Conservation (phyloP, 1,140 invertebrate genomes). For the Matsumurasca onukii region DNA sequence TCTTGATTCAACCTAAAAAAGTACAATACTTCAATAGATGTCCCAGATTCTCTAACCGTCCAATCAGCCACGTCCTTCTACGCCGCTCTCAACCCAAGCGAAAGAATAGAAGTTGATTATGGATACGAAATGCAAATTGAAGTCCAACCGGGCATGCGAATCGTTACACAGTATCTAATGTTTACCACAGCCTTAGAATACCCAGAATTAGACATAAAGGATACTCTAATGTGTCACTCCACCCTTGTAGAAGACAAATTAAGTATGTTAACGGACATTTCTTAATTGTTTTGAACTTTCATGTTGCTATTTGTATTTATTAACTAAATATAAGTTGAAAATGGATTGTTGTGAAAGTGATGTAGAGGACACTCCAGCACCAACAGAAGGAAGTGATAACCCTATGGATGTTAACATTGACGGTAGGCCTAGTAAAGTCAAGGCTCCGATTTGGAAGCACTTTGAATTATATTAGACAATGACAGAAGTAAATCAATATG, state of each 20-base stretch:
- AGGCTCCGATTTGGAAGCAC: too few relatives aligned
- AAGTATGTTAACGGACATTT: neutral
- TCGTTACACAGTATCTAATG: constrained; percentile 5
- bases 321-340: too few relatives aligned
- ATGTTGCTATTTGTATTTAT: too few relatives aligned
- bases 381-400: too few relatives aligned
- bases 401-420: too few relatives aligned
- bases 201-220: neutral
- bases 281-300: too few relatives aligned
- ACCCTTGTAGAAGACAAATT: neutral
- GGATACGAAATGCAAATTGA: neutral
- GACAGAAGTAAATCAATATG: too few relatives aligned
- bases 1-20: neutral
- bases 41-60: neutral
- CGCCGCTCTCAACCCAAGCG: neutral
- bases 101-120: neutral
- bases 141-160: neutral
- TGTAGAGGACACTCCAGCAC: too few relatives aligned
- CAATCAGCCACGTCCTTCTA: neutral
- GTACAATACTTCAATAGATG: neutral
- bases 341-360: too few relatives aligned
- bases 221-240: neutral
- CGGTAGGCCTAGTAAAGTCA: too few relatives aligned
- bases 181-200: neutral
- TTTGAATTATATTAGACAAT: too few relatives aligned